These are phyloP conservation scores for Paragorgia papillata DNA, from an alignment of 92 coral and sea anemone genomes.

Conservation along the genomic window DNA sequence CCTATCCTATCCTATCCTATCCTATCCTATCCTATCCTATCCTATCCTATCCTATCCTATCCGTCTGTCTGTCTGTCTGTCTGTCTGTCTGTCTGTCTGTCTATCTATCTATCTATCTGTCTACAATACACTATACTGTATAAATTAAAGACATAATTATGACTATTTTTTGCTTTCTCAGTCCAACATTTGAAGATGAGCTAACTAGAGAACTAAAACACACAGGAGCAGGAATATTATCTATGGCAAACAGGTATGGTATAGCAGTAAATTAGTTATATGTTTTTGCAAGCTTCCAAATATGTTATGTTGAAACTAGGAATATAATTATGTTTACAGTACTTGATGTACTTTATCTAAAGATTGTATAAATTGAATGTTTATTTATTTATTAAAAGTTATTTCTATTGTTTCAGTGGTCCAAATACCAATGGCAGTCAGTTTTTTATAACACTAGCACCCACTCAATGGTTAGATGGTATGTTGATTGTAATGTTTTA, in stretches of 20 bases:
- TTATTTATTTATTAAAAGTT: not conserved
- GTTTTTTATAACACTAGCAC: conserved; percentile 89
- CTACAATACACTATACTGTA: too few species aligned
- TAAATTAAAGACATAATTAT: too few species aligned
- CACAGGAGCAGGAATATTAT: conserved; percentile 94
- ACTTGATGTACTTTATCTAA: not conserved
- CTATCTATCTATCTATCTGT: too few species aligned
- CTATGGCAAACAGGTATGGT: conserved; percentile 96
- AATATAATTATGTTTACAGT: too few species aligned
- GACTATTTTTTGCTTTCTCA: too few species aligned
- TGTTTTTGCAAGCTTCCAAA: not conserved
- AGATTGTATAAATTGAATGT: not conserved
- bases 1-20: too few species aligned
- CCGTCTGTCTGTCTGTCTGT: too few species aligned
- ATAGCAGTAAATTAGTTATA: not conserved
- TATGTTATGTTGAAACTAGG: too few species aligned
- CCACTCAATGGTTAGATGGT: conserved; percentile 99
- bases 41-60: too few species aligned
- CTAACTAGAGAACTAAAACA: conserved; percentile 94
- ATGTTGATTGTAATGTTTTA: conserved; percentile 28
- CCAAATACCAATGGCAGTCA: conserved; percentile 98
- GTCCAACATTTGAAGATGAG: conserved; percentile 99
- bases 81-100: too few species aligned
- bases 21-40: too few species aligned
- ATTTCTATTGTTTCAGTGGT: conserved; percentile 63